These are phyloP conservation scores for Hepsetus odoe DNA, from an alignment of 2,113 vertebrate species.

Conservation along the genomic window DNA sequence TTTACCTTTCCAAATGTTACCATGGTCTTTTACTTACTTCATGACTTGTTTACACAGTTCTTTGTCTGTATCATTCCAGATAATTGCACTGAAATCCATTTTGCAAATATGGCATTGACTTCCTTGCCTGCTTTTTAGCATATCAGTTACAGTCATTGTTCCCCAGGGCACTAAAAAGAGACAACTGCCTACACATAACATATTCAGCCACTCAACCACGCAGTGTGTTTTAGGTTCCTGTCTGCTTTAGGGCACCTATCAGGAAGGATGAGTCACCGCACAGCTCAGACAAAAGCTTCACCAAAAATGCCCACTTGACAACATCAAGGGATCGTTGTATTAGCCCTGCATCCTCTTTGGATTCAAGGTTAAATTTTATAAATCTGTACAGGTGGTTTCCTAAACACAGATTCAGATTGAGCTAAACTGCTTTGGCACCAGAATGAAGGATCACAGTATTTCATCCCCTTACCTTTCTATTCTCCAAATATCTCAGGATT, in stretches of 20 bases:
- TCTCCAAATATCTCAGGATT: no score
- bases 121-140: neutral
- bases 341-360: neutral
- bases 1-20: neutral
- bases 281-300: slow-evolving; percentile 1
- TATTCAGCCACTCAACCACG: neutral
- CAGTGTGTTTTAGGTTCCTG: neutral
- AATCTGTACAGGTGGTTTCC: neutral
- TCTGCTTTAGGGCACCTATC: neutral
- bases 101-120: neutral
- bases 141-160: neutral
- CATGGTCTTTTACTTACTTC: neutral
- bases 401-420: neutral
- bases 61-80: neutral
- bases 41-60: neutral
- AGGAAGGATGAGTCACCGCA: slow-evolving; percentile 30
- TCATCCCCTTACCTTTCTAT: no score
- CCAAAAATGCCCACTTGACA: neutral
- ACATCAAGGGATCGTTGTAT: neutral
- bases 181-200: neutral
- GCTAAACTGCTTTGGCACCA: neutral
- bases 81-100: neutral
- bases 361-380: neutral
- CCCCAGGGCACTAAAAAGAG: neutral
- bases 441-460: neutral